A percentile compares a stretch with the other conserved stretches of the same genome.
Conservation (phyloP, 2,797 vertebrate genomes). For the Siniperca scherzeri region DNA sequence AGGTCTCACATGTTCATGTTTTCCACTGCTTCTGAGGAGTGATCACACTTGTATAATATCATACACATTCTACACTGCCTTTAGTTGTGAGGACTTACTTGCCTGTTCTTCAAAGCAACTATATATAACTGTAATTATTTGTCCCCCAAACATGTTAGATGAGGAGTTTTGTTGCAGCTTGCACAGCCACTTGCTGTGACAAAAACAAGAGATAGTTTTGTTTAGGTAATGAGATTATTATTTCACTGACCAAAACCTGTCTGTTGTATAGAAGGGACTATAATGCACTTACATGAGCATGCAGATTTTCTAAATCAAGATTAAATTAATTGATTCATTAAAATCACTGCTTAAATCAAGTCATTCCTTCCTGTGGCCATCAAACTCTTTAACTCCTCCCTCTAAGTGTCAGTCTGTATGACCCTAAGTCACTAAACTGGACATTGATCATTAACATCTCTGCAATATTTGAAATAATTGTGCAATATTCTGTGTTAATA, state of each 20-base stretch:
- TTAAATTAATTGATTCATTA: too few relatives aligned
- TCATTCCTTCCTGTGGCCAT: too few relatives aligned
- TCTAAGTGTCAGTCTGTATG: too few relatives aligned
- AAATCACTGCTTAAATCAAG: too few relatives aligned
- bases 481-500: too few relatives aligned
- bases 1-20: constrained; percentile 78
- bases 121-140: neutral
- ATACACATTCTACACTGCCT: neutral
- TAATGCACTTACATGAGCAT: neutral
- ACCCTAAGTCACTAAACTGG: too few relatives aligned
- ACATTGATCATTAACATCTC: too few relatives aligned
- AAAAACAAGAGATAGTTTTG: constrained; percentile 8
- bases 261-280: neutral
- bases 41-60: constrained; percentile 11
- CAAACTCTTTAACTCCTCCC: too few relatives aligned
- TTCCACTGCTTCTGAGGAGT: constrained; percentile 45
- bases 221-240: constrained; percentile 16
- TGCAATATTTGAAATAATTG: too few relatives aligned
- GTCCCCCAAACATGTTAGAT: too few relatives aligned
- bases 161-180: neutral
- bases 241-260: neutral
- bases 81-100: neutral
- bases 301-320: neutral
- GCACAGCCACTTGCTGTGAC: neutral
- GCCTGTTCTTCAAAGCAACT: neutral